Conservation (phyloP, 2,113 vertebrate genomes). For the Platanista minor region DNA sequence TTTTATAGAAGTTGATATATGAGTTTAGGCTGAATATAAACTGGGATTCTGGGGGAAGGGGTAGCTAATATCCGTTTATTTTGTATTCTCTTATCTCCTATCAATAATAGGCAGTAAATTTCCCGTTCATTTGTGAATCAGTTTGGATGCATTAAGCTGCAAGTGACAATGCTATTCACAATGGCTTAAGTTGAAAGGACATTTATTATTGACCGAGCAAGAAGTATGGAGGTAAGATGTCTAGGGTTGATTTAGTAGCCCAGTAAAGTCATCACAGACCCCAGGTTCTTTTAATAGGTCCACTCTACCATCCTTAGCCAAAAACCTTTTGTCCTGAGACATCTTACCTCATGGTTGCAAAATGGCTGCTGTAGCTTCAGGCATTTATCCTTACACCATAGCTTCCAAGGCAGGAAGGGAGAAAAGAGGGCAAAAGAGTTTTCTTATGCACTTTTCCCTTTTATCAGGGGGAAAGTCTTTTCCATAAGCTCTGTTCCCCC, state of each 20-base stretch:
- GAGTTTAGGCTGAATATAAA: not conserved
- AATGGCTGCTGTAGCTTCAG: not conserved
- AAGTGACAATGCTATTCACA: not conserved
- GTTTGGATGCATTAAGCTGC: not conserved
- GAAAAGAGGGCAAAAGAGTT: not conserved
- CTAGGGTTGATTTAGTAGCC: not conserved
- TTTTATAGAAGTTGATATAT: not conserved
- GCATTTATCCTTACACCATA: not conserved
- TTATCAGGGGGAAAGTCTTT: not conserved
- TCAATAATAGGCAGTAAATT: not conserved
- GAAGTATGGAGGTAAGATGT: not conserved
- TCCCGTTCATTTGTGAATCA: not conserved
- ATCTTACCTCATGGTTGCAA: not conserved
- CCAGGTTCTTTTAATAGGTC: not conserved
- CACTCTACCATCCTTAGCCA: not conserved
- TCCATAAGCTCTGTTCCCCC: not conserved
- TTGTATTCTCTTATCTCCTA: conserved; percentile 21
- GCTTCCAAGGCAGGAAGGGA: not conserved
- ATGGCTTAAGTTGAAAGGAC: not conserved
- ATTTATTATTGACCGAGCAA: conserved; percentile 19
- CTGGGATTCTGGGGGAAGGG: not conserved
- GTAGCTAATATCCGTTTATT: not conserved
- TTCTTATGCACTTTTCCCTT: not conserved
- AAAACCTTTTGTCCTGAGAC: not conserved
- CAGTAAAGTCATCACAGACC: not conserved